A percentile compares a stretch with the other conserved stretches of the same genome.
Evolutionary conservation across 1,140 invertebrate species (phyloP).

Genomic region (Eurosta solidaginis): DNA sequence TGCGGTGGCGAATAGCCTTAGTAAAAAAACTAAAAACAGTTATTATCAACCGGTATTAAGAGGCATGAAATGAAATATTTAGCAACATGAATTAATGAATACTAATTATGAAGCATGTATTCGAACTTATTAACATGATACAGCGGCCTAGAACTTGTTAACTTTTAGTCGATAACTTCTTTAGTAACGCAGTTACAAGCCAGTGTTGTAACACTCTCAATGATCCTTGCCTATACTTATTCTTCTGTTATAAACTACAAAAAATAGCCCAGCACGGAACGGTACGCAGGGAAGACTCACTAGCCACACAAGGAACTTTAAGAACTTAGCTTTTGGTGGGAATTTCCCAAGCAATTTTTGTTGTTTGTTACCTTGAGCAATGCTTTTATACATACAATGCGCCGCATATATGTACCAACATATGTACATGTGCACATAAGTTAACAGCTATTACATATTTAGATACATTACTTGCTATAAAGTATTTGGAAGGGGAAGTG

Average conservation of each 20-base stretch:
- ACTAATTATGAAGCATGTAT: too few relatives aligned
- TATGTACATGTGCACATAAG: background rate
- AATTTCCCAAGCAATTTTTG: background rate
- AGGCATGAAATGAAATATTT: too few relatives aligned
- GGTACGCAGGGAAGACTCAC: constrained; percentile 4
- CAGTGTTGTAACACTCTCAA: too few relatives aligned
- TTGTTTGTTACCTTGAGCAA: background rate
- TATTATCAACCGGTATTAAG: too few relatives aligned
- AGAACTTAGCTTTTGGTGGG: background rate
- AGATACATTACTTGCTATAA: background rate
- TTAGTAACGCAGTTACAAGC: too few relatives aligned
- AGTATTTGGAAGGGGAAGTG: background rate
- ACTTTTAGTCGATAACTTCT: too few relatives aligned
- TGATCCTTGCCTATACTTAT: too few relatives aligned
- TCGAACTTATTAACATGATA: too few relatives aligned
- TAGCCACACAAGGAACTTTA: background rate
- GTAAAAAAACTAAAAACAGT: too few relatives aligned
- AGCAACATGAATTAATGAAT: too few relatives aligned
- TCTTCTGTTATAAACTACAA: background rate
- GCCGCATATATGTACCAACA: background rate
- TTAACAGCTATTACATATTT: background rate
- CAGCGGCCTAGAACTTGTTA: too few relatives aligned
- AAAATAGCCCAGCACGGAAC: constrained; percentile 1
- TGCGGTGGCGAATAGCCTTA: too few relatives aligned
- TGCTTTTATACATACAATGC: background rate